Conservation (phyloP, 2,113 vertebrate species). For the Psilopogon haemacephalus region DNA sequence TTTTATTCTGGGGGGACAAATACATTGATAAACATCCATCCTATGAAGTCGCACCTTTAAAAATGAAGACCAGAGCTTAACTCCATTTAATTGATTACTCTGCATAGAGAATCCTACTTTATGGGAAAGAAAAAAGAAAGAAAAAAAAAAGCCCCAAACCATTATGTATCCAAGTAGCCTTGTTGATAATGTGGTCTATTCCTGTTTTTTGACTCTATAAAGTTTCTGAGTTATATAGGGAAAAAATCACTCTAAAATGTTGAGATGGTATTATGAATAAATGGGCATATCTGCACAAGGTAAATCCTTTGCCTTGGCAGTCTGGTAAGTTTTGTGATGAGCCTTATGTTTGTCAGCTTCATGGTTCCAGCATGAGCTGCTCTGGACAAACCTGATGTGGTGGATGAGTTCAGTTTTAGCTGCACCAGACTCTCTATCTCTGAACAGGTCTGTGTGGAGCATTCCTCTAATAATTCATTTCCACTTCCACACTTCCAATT, state of each 20-base stretch:
- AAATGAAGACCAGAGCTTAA: not conserved
- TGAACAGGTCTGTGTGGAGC: not conserved
- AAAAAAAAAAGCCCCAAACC: not conserved
- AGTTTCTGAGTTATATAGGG: not conserved
- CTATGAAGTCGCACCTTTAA: not conserved
- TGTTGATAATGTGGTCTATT: not conserved
- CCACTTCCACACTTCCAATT: accelerated
- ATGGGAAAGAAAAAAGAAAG: not conserved
- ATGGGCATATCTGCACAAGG: not conserved
- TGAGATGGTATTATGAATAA: not conserved
- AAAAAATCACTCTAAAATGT: not conserved
- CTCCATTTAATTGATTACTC: not conserved
- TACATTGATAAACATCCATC: not conserved
- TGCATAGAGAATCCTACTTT: not conserved
- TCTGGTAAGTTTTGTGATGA: not conserved
- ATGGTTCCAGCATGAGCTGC: not conserved
- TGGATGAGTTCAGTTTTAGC: not conserved
- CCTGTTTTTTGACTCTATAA: not conserved
- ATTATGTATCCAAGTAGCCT: not conserved
- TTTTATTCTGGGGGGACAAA: not conserved
- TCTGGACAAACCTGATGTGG: not conserved
- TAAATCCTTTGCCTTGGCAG: not conserved
- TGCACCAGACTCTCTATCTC: not conserved
- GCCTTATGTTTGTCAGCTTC: not conserved
- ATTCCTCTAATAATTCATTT: not conserved